phyloP scores from a whole-genome alignment of 2,888 invertebrate species.

The Scaptomyza parva region DNA sequence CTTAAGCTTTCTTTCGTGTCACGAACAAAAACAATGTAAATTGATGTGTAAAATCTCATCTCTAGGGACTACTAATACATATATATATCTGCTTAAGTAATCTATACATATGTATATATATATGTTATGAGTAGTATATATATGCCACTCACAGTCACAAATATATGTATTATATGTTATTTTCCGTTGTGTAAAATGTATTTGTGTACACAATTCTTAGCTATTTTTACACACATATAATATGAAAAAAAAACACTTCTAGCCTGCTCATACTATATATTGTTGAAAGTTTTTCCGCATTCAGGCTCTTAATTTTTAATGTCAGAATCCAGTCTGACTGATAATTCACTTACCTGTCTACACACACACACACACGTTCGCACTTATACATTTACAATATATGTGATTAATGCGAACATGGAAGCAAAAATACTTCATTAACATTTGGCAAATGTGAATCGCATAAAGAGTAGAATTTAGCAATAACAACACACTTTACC shows the following conservation, averaged over 20 bases:
- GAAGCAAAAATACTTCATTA: constrained; percentile 35
- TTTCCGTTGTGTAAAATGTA: constrained; percentile 10
- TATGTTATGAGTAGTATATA: no score
- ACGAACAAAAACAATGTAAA: neutral
- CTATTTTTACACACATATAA: constrained; percentile 48
- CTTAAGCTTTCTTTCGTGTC: constrained; percentile 2
- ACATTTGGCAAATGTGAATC: constrained; percentile 51
- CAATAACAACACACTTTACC: constrained; percentile 35
- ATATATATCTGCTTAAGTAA: neutral
- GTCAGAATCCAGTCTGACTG: constrained; percentile 38
- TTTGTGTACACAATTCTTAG: constrained; percentile 32
- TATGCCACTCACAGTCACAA: constrained; percentile 5
- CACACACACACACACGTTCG: neutral
- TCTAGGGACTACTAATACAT: constrained; percentile 1
- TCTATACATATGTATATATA: neutral
- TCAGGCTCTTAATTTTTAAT: constrained; percentile 42
- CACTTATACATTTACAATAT: neutral
- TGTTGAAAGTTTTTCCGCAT: constrained; percentile 41
- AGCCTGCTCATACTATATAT: constrained; percentile 20
- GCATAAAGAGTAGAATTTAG: constrained; percentile 53
- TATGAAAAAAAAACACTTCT: constrained; percentile 14
- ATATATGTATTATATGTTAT: constrained; percentile 4
- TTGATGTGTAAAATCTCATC: constrained; percentile 3
- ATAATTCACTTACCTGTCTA: constrained; percentile 50
- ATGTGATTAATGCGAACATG: constrained; percentile 14